These are phyloP conservation scores for Heliocidaris tuberculata DNA, from an alignment of 35 echinoderm and acorn worm genomes.

Conservation along the genomic window DNA sequence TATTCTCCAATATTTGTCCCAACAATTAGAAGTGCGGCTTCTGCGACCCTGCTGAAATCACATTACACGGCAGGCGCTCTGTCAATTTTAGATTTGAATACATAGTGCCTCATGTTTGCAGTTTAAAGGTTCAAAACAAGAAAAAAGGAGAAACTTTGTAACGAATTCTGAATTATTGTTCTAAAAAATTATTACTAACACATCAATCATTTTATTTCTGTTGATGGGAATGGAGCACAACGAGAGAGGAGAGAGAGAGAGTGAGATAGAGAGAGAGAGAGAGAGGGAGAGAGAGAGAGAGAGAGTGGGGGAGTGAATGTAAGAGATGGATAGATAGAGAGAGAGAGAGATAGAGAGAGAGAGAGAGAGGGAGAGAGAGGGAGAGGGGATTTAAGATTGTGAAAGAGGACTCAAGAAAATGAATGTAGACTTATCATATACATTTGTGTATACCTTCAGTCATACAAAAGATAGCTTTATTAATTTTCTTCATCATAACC, in stretches of 20 bases:
- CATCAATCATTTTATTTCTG: background rate
- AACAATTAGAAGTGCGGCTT: background rate
- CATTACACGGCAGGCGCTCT: background rate
- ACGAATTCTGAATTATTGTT: background rate
- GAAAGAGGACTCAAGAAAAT: background rate
- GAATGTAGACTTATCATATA: too few species aligned
- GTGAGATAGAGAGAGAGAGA: background rate
- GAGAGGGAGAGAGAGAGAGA: slow-evolving; percentile 1
- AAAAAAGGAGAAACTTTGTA: background rate
- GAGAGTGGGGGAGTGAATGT: background rate
- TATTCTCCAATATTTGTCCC: background rate
- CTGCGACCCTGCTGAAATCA: background rate
- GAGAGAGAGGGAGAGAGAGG: too few species aligned
- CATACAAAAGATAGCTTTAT: too few species aligned
- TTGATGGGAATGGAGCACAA: background rate
- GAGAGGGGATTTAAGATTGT: background rate
- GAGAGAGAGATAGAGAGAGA: background rate
- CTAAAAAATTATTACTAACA: background rate
- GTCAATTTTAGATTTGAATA: background rate
- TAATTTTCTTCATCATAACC: too few species aligned
- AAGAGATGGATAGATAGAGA: background rate
- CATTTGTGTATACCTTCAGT: too few species aligned
- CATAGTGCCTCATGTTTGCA: background rate
- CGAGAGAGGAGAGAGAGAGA: background rate
- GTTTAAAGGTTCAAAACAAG: background rate